phyloP scores from a whole-genome alignment of 2,888 invertebrate genomes.

The Strigamia crassipes region DNA sequence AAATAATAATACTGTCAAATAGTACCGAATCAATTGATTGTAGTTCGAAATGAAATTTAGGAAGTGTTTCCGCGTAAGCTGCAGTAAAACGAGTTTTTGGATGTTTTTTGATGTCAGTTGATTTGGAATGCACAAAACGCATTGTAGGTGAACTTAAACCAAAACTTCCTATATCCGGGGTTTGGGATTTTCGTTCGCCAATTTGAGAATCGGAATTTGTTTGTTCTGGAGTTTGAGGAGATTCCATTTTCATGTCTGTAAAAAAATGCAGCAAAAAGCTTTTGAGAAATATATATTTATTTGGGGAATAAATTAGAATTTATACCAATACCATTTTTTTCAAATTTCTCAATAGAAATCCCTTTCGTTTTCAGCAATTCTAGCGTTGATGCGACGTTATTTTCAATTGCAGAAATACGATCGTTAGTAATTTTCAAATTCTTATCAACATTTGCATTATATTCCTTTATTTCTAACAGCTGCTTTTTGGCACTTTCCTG shows the following conservation, averaged over 20 bases:
- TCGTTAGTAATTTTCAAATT: neutral
- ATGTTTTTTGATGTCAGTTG: neutral
- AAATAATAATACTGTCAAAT: too few relatives aligned
- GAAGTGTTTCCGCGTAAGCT: neutral
- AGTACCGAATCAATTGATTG: too few relatives aligned
- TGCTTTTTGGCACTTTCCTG: neutral
- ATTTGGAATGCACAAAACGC: neutral
- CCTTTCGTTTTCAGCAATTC: neutral
- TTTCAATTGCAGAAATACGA: neutral
- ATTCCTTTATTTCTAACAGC: neutral
- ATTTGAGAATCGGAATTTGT: neutral
- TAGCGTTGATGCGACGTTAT: neutral
- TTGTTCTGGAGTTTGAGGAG: neutral
- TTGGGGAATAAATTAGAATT: too few relatives aligned
- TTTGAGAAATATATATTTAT: too few relatives aligned
- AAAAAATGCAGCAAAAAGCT: too few relatives aligned
- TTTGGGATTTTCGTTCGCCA: neutral
- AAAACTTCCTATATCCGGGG: neutral
- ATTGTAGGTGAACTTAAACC: constrained; percentile 8
- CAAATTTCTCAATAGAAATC: neutral
- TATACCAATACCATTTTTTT: neutral
- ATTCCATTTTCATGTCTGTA: neutral
- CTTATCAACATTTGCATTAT: neutral
- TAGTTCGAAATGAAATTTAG: neutral
- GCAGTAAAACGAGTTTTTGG: neutral